Conservation (phyloP, 2,888 invertebrate species). For the Orchesellides sinensis region DNA sequence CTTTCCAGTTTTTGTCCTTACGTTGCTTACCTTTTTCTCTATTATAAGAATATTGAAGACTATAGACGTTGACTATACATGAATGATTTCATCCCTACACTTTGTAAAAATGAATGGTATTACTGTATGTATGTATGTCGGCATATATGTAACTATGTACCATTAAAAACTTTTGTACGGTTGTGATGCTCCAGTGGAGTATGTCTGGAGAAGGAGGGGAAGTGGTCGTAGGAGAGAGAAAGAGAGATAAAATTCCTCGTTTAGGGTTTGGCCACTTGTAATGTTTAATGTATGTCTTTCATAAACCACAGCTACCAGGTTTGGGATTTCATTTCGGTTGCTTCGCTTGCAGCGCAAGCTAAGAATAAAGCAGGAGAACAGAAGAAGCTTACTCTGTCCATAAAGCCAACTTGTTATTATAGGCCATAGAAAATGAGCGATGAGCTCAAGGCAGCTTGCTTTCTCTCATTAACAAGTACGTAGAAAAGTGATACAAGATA, state of each 20-base stretch:
- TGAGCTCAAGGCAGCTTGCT: background rate
- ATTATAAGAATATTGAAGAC: background rate
- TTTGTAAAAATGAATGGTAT: background rate
- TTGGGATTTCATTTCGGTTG: background rate
- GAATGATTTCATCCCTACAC: background rate
- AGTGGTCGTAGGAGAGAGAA: background rate
- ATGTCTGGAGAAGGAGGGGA: background rate
- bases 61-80: background rate
- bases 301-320: constrained; percentile 46
- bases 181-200: background rate
- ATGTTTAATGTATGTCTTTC: constrained; percentile 55
- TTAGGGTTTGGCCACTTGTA: constrained; percentile 40
- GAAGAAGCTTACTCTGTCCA: background rate
- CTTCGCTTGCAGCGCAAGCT: background rate
- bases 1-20: background rate
- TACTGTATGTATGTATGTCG: background rate
- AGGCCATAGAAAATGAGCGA: background rate
- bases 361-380: too few relatives aligned
- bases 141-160: too few relatives aligned
- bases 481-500: background rate
- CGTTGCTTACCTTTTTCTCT: background rate
- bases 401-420: background rate
- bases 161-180: too few relatives aligned
- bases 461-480: constrained; percentile 16
- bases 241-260: constrained; percentile 36